These are phyloP conservation scores for Pyrgilauda ruficollis DNA, from an alignment of 2,113 vertebrate species.

Conservation along the genomic window DNA sequence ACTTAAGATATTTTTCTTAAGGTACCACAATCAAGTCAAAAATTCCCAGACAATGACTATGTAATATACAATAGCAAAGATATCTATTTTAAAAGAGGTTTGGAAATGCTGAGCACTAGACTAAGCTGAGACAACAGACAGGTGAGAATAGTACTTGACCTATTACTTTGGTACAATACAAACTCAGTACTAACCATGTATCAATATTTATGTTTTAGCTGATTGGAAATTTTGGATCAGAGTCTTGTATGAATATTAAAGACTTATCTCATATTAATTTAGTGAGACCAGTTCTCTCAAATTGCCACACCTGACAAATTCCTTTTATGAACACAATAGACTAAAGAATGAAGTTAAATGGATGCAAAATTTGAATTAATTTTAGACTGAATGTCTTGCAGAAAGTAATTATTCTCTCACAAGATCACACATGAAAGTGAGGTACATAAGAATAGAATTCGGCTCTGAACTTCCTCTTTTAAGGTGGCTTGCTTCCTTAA, in stretches of 20 bases:
- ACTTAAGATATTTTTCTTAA: background rate
- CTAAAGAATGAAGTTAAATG: background rate
- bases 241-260: background rate
- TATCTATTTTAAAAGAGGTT: background rate
- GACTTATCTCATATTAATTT: background rate
- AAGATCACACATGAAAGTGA: background rate
- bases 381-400: background rate
- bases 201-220: background rate
- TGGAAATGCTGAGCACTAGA: background rate
- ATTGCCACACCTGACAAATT: background rate
- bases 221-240: background rate
- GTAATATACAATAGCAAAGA: background rate
- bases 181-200: background rate
- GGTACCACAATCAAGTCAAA: background rate
- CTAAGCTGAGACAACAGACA: background rate
- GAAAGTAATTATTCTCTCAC: background rate
- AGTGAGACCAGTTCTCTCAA: background rate
- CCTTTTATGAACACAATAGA: background rate
- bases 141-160: background rate
- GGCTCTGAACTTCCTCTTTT: background rate
- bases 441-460: background rate
- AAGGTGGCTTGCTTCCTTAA: background rate
- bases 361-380: background rate
- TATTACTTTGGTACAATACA: background rate
- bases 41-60: background rate